These are phyloP conservation scores for Drosophila prolongata DNA, from an alignment of 2,888 invertebrate species.

Conservation along the genomic window DNA sequence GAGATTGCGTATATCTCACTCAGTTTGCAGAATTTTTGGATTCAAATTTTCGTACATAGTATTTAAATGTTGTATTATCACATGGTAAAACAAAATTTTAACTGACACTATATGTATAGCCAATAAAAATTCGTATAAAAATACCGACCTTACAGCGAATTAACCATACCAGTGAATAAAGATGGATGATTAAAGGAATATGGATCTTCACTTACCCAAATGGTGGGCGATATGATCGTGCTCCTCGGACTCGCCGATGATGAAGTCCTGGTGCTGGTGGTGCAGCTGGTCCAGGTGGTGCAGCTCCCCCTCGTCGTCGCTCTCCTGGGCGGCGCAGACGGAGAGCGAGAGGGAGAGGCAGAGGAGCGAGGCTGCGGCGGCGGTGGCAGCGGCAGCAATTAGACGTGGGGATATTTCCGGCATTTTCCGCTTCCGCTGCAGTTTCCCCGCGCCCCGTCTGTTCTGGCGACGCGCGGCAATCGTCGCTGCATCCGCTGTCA, in stretches of 20 bases:
- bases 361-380: constrained; percentile 48
- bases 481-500: constrained; percentile 66
- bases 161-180: no score
- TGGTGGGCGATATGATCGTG: constrained; percentile 82
- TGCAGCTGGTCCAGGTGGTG: constrained; percentile 69
- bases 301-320: constrained; percentile 59
- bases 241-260: constrained; percentile 79
- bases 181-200: no score
- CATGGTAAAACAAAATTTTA: no score
- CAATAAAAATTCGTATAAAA: no score
- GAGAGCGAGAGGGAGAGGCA: constrained; percentile 36
- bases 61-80: no score
- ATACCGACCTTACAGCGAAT: no score
- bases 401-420: constrained; percentile 82
- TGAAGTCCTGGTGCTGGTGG: constrained; percentile 72
- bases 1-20: no score
- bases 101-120: no score
- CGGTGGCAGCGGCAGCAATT: constrained; percentile 78
- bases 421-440: constrained; percentile 81
- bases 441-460: constrained; percentile 57
- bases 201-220: constrained; percentile 70
- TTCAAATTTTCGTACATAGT: no score
- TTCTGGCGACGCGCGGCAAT: constrained; percentile 9
- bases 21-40: no score
- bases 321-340: constrained; percentile 68